These are phyloP conservation scores for Amaurobius ferox DNA, from an alignment of 2,888 invertebrate genomes.

Conservation along the genomic window DNA sequence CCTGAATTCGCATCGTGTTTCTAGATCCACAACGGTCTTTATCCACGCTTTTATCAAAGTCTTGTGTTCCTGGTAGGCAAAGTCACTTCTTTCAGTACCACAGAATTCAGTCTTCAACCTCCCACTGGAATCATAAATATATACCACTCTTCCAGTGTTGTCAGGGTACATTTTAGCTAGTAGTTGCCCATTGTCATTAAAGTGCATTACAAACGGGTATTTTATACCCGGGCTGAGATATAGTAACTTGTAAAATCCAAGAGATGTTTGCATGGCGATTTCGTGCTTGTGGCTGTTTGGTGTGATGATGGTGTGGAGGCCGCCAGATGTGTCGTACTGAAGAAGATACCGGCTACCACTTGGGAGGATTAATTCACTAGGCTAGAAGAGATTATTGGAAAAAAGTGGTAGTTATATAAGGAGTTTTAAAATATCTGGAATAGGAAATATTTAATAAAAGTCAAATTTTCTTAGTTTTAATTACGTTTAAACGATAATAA, in stretches of 20 bases:
- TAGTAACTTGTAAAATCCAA: slow-evolving; percentile 89
- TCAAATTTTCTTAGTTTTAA: too few species aligned
- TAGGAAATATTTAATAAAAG: too few species aligned
- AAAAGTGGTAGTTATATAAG: too few species aligned
- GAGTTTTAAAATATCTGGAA: too few species aligned
- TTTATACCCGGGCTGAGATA: slow-evolving; percentile 87
- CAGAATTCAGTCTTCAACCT: slow-evolving; percentile 81
- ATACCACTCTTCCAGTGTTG: slow-evolving; percentile 91
- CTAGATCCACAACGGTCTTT: slow-evolving; percentile 74
- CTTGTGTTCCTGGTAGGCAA: slow-evolving; percentile 75
- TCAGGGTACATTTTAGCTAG: slow-evolving; percentile 93
- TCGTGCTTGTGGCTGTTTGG: slow-evolving; percentile 93
- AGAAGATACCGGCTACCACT: slow-evolving; percentile 91
- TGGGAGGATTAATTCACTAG: slow-evolving; percentile 92
- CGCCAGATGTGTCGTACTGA: slow-evolving; percentile 87
- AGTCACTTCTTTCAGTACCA: slow-evolving; percentile 77
- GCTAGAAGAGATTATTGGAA: slow-evolving; percentile 79
- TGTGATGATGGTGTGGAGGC: slow-evolving; percentile 88
- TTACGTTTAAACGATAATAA: too few species aligned
- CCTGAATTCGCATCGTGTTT: slow-evolving; percentile 74
- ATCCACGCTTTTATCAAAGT: slow-evolving; percentile 74
- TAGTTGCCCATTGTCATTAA: slow-evolving; percentile 88
- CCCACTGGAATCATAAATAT: slow-evolving; percentile 89
- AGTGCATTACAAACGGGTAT: slow-evolving; percentile 90
- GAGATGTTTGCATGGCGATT: slow-evolving; percentile 92